Base-by-base conservation (phyloP, 2,797 vertebrate species). In the Thunnus albacares region DNA sequence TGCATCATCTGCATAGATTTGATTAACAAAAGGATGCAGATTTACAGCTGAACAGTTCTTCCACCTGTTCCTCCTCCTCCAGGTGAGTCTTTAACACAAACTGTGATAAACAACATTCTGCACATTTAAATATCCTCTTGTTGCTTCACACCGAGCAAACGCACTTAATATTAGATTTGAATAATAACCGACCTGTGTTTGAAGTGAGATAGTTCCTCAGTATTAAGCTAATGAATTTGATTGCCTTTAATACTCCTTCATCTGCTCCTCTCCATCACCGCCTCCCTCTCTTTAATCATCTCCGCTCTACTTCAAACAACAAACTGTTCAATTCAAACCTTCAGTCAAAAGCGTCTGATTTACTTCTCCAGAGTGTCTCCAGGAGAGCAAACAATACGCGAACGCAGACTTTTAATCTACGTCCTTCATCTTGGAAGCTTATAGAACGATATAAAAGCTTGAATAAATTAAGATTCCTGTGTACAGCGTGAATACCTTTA, bases 221-320 rank as follows among this genome's bases (percentile, higher is more conserved):
- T 47, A 52, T 75, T 80, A 69, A 75, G 56, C 63, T 79, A 61
- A 83, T 83, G 71, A 75, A 79, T 77, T 5, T 62, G 69, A 81
- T 74, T 69, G 60, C 49, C 55, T 58, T 24, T 45, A 75, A 80
- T 24, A 41, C 33, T 14, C 57, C 45, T 56, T 81, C 41, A 56
- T 79, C 30, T 51, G 69, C 57, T 68, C 53, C 61, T 67, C 64
- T 69, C 63, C 52, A 69, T 72, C 35, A 47, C 62, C 4, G 33
- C 41, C 61, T 59, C 47, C 68, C 79, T 63, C 12, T 30, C 68
- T 83, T 85, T 83, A 75, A 85, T 88, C 79, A 88, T 76, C 24
- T 60, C 59, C 15, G 70, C 61, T 77, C 74, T 57, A 57, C 71
- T 61, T 80, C 79, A 74, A 62, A 80, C 72, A 78, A 57, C 81